Conservation (phyloP, 2,888 invertebrate genomes). For the Melinaea menophilus region DNA sequence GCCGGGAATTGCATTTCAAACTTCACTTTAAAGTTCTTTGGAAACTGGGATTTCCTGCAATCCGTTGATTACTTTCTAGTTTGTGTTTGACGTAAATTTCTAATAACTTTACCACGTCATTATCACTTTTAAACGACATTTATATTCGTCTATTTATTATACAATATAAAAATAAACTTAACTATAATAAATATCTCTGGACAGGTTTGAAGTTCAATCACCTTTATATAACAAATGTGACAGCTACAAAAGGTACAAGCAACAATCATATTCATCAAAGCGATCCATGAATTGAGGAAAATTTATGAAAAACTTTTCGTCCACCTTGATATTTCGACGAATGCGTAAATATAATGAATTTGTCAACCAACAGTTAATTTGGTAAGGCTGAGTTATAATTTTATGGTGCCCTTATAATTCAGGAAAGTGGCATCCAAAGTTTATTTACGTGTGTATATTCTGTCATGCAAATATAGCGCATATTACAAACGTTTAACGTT, state of each 20-base stretch:
- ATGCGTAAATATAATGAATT: slow-evolving; percentile 54
- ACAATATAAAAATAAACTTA: too few relatives aligned
- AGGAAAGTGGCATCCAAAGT: slow-evolving; percentile 26
- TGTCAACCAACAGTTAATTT: slow-evolving; percentile 55
- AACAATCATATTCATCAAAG: slow-evolving; percentile 1
- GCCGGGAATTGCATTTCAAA: slow-evolving; percentile 8
- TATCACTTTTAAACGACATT: too few relatives aligned
- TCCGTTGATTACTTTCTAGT: slow-evolving; percentile 7
- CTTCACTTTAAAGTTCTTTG: slow-evolving; percentile 3
- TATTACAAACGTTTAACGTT: not conserved
- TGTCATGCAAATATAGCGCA: slow-evolving; percentile 2
- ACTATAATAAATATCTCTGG: too few relatives aligned
- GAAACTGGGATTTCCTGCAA: not conserved
- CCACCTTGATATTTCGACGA: slow-evolving; percentile 47
- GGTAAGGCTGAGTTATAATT: slow-evolving; percentile 48
- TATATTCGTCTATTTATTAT: too few relatives aligned
- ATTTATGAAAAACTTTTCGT: slow-evolving; percentile 21
- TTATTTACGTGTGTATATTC: slow-evolving; percentile 3
- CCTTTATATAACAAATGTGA: not conserved
- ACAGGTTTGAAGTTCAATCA: too few relatives aligned
- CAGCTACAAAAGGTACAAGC: not conserved
- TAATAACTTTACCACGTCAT: too few relatives aligned
- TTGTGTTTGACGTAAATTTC: not conserved
- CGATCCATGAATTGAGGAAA: slow-evolving; percentile 22
- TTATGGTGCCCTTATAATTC: slow-evolving; percentile 36